These are phyloP conservation scores for Tetranychus cinnabarinus DNA, from an alignment of 1,140 invertebrate species.

Conservation along the genomic window DNA sequence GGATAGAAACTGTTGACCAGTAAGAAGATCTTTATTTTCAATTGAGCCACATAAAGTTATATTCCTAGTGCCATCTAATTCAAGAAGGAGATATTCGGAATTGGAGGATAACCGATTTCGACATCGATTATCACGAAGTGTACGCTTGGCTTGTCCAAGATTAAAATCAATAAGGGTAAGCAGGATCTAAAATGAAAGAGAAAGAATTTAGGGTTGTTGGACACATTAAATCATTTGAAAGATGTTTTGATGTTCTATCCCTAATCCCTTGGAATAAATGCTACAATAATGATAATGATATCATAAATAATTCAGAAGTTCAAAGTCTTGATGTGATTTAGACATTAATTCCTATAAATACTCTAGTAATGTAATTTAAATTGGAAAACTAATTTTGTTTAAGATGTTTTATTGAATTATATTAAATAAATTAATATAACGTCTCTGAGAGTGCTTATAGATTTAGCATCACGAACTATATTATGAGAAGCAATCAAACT, in stretches of 20 bases:
- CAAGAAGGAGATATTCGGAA: neutral
- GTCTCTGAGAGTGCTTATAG: too few species aligned
- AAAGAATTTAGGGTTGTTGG: neutral
- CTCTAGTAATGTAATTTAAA: too few species aligned
- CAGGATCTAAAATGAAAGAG: constrained; percentile 19
- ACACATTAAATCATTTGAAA: too few species aligned
- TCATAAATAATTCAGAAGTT: too few species aligned
- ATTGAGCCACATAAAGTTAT: constrained; percentile 5
- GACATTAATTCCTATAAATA: too few species aligned
- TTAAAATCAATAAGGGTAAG: constrained; percentile 35
- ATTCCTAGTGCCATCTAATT: constrained; percentile 2
- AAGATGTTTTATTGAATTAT: too few species aligned
- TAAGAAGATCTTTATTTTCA: neutral
- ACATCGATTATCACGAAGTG: neutral
- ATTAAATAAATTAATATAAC: too few species aligned
- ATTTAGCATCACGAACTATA: too few species aligned
- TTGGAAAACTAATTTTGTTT: too few species aligned
- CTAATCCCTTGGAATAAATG: neutral
- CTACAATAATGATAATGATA: too few species aligned
- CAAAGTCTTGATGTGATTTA: too few species aligned
- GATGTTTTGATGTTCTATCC: neutral
- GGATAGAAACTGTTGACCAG: constrained; percentile 6
- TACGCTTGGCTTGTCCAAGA: constrained; percentile 15
- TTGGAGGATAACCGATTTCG: neutral
- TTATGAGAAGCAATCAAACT: neutral